Evolutionary conservation across 2,888 invertebrate species (phyloP), one percentile per base, ranked within the genome.

Genomic region (Ditylenchus weischeri): DNA sequence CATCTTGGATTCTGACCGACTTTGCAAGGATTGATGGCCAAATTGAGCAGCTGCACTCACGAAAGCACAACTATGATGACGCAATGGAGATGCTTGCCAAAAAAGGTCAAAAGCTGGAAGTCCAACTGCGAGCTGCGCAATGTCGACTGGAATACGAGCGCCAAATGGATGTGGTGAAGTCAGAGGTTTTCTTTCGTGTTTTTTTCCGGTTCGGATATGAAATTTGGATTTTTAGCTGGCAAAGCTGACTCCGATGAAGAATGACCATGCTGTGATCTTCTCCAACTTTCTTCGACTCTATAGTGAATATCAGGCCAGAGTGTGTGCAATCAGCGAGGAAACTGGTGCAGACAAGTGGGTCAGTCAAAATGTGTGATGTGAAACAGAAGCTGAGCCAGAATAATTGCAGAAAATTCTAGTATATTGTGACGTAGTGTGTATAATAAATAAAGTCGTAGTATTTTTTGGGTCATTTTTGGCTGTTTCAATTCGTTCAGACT

Each of bases 221-320:
- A 38, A 38, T 38, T 38, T 38, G 38, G n/a, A n/a, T 38, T 11
- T 38, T 11, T 38, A 38, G 38, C 38, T 38, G 11, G 35, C 65
- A 3, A 65, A 65, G 64, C 35, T 65, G 65, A 65, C 65, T 8
- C 21, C 64, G 21, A 65, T 65, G 47, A 65, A 65, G 66, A 65
- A 66, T 23, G 65, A 65, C 8, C 65, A 65, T 29, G 64, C 65
- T 47, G 64, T 23, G 8, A 23, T 65, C n/a, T 19, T 65, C 65
- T 64, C 21, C 65, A 65, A 66, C 65, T 64, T 65, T 21, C 47
- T 65, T 21, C 64, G 29, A 19, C n/a, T 63, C 65, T 29, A 36
- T 29, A 65, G 43, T 35, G 35, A 21, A 4, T 67, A 66, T 23
- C 64, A 65, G 47, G 64, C 19, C n/a, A 35, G 29, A 15, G 23